phyloP scores from a whole-genome alignment of 2,797 vertebrate genomes.

The Chaunax sp. region DNA sequence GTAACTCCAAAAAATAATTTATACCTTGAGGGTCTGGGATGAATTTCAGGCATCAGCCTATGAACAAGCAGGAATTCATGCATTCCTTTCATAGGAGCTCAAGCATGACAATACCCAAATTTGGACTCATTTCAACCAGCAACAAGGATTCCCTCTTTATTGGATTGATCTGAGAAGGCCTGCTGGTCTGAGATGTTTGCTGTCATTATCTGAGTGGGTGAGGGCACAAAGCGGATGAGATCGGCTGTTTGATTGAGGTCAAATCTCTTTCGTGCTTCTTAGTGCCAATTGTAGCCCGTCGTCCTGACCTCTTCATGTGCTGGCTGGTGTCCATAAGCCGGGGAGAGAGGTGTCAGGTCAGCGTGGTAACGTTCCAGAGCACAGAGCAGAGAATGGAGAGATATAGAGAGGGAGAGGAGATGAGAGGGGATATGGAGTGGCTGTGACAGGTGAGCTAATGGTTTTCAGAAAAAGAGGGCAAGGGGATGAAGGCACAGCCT shows the following conservation, averaged over 20 bases:
- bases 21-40: background rate
- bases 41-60: constrained; percentile 7
- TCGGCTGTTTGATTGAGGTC: constrained; percentile 76
- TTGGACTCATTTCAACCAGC: constrained; percentile 1
- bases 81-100: constrained; percentile 13
- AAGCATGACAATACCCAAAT: constrained; percentile 29
- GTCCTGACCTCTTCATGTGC: constrained; percentile 53
- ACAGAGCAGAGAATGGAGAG: constrained; percentile 43
- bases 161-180: constrained; percentile 11
- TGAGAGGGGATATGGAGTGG: constrained; percentile 58
- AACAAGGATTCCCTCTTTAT: constrained; percentile 30
- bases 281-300: constrained; percentile 33
- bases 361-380: constrained; percentile 33
- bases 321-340: constrained; percentile 47
- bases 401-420: constrained; percentile 56
- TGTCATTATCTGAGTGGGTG: constrained; percentile 61
- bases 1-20: background rate
- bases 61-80: background rate
- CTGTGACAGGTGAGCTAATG: constrained; percentile 73
- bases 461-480: constrained; percentile 70
- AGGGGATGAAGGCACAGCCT: constrained; percentile 51
- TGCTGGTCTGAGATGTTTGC: constrained; percentile 46
- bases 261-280: constrained; percentile 59
- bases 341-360: constrained; percentile 58
- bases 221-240: constrained; percentile 62